Conservation (phyloP, 2,888 invertebrate genomes). For the Gerosis bhagava region DNA sequence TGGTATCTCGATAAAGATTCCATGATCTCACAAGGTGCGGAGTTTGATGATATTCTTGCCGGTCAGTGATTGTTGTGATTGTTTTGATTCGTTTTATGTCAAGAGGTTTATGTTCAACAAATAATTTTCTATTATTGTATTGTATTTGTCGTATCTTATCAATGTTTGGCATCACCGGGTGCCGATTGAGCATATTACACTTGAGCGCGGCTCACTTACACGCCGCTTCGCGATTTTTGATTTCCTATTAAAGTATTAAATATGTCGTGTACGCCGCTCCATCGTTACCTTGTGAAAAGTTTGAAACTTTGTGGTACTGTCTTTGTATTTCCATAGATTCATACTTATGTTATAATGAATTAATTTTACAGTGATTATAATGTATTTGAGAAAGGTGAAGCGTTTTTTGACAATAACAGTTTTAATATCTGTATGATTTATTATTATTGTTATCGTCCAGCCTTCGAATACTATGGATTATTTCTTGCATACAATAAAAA, state of each 20-base stretch:
- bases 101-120: slow-evolving; percentile 8
- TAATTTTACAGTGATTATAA: too few species aligned
- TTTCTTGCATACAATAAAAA: too few species aligned
- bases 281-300: slow-evolving; percentile 33
- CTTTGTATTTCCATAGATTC: too few species aligned
- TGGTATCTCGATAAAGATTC: slow-evolving; percentile 48
- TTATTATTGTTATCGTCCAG: too few species aligned
- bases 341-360: too few species aligned
- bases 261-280: slow-evolving; percentile 38
- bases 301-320: slow-evolving; percentile 36
- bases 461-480: too few species aligned
- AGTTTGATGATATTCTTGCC: slow-evolving; percentile 51
- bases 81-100: slow-evolving; percentile 27
- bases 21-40: slow-evolving; percentile 56
- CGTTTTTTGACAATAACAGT: too few species aligned
- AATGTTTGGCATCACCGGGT: slow-evolving; percentile 45
- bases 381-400: too few species aligned
- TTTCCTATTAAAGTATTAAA: slow-evolving; percentile 38
- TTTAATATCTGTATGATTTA: too few species aligned
- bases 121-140: slow-evolving; percentile 19
- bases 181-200: slow-evolving; percentile 44
- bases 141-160: slow-evolving; percentile 48
- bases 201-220: slow-evolving; percentile 50
- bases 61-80: too few species aligned
- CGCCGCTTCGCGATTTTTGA: slow-evolving; percentile 40